Base-by-base conservation (phyloP, 2,113 vertebrate species). In the Hydrolagus affinis region DNA sequence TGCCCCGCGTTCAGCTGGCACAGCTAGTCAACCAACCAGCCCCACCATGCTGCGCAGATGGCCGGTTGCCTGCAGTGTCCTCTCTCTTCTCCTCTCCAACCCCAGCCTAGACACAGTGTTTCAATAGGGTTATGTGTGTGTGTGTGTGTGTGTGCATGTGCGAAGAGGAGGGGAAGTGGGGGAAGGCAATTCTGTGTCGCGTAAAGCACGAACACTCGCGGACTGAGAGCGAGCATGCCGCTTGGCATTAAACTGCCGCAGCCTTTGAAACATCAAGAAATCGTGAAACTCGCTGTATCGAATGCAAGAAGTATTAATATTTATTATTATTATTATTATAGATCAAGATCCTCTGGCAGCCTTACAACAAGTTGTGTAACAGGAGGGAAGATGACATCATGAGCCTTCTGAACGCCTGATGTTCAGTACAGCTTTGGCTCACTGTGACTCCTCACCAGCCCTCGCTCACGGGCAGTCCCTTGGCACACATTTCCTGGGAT, bases 311-410 rank as follows among this genome's bases (percentile, higher is more conserved):
- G n/a, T n/a, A n/a, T n/a, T n/a, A n/a, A n/a, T n/a, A n/a, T n/a
- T n/a, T n/a, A n/a, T n/a, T n/a, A n/a, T n/a, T n/a, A n/a, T n/a
- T n/a, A n/a, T n/a, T n/a, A n/a, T n/a, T n/a, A n/a, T n/a, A n/a
- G n/a, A n/a, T 66, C 78, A 66, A 19, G 62, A 83, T 64, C 66
- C 21, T 60, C 21, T 83, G 78, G 78, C 78, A 83, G 11, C 32
- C 62, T 32, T 83, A 66, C 78, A 80, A 60, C 76, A 32, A 83
- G 44, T 66, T 83, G 78, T 66, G 25, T 62, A 83, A 66, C 32
- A 64, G 64, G 78, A 68, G 25, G 66, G 60, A 21, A 44, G 59
- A 83, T 83, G 60, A 83, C 78, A 83, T 83, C 78, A 83, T 28
- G 44, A 64, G 66, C 78, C 21, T 10, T 15, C 12, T 83, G 60